Evolutionary conservation across 1,140 invertebrate species (phyloP), one percentile per base, ranked within the genome.

Genomic region (Eciton burchellii): DNA sequence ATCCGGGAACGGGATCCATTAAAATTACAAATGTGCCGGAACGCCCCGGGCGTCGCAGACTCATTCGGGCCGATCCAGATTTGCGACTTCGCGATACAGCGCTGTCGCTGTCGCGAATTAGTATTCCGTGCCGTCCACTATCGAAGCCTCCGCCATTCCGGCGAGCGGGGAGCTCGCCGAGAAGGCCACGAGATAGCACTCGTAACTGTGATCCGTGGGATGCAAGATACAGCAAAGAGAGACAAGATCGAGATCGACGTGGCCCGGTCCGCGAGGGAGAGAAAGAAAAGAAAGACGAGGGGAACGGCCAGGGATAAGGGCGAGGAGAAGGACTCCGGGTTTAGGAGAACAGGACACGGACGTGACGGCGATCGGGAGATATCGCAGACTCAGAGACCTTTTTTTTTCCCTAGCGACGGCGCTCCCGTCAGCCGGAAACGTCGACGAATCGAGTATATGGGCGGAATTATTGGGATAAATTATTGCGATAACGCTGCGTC

Each of bases 221-320:
- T 56, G 81, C 71, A 45, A 82, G 79, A 81, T 73, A 73, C 71
- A 21, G 35, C 63, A 12, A 43, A 21, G 62, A 68, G 60, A 65
- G 81, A 83, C 54, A 56, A 79, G 74, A 83, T 83, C 73, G 81
- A 79, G 81, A 83, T 83, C 81, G 81, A 83, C 72, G 81, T 77
- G 81, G 71, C 24, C 4, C 16, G 21, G 12, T 24, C 16, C 6
- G 47, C 26, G 41, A 14, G 62, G 21, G 43, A 49, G 49, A 49
- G 49, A 82, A 19, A 62, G 57, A 65, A 52, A 54, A 65, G 41
- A 26, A 59, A 35, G 52, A 59, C 3, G 26, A 21, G 49, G 52
- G n/a, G 52, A 3, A 16, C 29, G 26, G 24, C n/a, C 35, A 19
- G 54, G 21, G 24, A 68, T 24, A 24, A 26, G 19, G n/a, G 47